Evolutionary conservation across 1,140 invertebrate genomes (phyloP), one percentile per base, ranked within the genome.

Genomic region (Prorops nasuta): DNA sequence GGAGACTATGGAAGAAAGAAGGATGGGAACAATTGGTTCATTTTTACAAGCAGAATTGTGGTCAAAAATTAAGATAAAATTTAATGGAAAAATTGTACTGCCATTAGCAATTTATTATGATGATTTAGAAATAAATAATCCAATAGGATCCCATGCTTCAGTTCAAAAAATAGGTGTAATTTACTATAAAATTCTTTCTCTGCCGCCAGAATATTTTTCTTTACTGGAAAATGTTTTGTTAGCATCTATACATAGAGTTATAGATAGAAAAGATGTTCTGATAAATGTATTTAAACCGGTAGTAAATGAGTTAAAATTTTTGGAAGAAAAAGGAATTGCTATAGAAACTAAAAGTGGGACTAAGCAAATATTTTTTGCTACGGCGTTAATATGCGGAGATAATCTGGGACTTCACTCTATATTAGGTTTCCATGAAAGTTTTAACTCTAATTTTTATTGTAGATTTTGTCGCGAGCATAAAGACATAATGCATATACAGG

Each of bases 121-220:
- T 44, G 70, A 71, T 39, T 60, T 67, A 36, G 67, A 71, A 52
- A 54, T 64, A 17, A 66, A 67, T 37, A 71, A 72, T 50, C 53
- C 61, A 7, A 41, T 71, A 16, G 62, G 66, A 12, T 59, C 64
- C 17, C 56, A 68, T 49, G 44, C 55, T 21, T 48, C 19, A 19
- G 21, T 60, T 19, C 59, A 68, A 41, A 68, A 69, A 60, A 17
- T 69, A 12, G 57, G 67, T 22, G 51, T 48, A 14, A 45, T 68
- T 2, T 69, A 69, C 52, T 58, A 46, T n/a, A n/a, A n/a, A n/a
- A n/a, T n/a, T n/a, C n/a, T n/a, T n/a, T n/a, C n/a, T n/a, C n/a
- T n/a, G n/a, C 66, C 70, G 18, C 56, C 49, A 12, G 53, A 65
- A 48, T 61, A 59, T 44, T 38, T 18, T 14, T 62, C 60, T 14